Base-by-base conservation (phyloP, 2,797 vertebrate species). In the Zenarchopterus dispar region DNA sequence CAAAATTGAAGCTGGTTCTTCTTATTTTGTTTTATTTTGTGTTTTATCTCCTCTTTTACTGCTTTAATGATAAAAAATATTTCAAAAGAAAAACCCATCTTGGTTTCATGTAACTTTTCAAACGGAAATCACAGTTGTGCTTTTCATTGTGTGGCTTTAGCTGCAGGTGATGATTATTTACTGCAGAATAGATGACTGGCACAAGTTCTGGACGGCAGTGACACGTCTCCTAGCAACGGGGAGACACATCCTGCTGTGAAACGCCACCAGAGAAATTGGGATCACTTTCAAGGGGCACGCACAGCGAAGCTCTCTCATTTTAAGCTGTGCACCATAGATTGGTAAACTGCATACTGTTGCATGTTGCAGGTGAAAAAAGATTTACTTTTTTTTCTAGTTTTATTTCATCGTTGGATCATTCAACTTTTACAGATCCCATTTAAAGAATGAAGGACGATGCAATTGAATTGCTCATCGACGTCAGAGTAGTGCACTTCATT, bases 401-500 rank as follows among this genome's bases (percentile, higher is more conserved):
- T 31, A 28, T 24, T 21, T 33, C 15, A 56, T 42, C 48, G 44
- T 24, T 39, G 17, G 23, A 31, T 48, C 10, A 15, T 31, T n/a
- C 5, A 17, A 33, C 61, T 13, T 48, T 67, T 10, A 54, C 18
- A 18, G 1, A 36, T 67, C 63, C 24, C 39, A 43, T 67, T 70
- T 24, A 33, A 56, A 58, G 39, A 58, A 22, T 5, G 10, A 64
- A 33, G 31, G 21, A 18, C 65, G 23, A 47, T 47, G 44, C 39
- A 39, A 36, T 44, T 6, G 36, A 13, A 22, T 46, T 64, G 18
- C 16, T 59, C 26, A 36, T 9, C 47, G 52, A 58, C 22, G 48
- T 49, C 6, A 51, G 42, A 22, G 48, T 18, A 2, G 41, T 22
- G 43, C 18, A 71, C 70, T 59, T 68, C 33, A 58, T 73, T 60